phyloP scores from a whole-genome alignment of 2,888 invertebrate genomes.

The Herminia tarsipennalis region DNA sequence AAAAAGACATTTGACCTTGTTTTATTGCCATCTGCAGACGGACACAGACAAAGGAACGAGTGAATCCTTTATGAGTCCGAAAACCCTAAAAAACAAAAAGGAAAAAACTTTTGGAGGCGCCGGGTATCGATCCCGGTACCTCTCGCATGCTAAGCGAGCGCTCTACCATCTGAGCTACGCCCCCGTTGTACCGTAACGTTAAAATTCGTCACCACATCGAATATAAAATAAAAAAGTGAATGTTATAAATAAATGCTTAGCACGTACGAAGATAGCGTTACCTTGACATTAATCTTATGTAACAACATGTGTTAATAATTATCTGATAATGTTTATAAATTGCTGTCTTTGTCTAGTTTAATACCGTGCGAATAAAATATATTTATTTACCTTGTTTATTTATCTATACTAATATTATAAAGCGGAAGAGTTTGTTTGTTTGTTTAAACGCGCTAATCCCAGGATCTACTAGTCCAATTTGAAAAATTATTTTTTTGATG shows the following conservation, averaged over 20 bases:
- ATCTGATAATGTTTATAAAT: slow-evolving; percentile 15
- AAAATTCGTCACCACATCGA: slow-evolving; percentile 5
- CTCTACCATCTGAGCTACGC: slow-evolving; percentile 87
- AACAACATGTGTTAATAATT: slow-evolving; percentile 13
- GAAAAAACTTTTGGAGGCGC: slow-evolving; percentile 71
- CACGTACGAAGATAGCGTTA: slow-evolving; percentile 13
- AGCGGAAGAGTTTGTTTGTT: too few relatives aligned
- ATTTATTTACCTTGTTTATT: neutral
- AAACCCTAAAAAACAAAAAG: slow-evolving; percentile 2
- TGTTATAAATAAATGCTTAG: slow-evolving; percentile 9
- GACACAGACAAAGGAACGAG: too few relatives aligned
- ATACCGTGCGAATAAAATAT: too few relatives aligned
- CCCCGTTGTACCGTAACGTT: slow-evolving; percentile 51
- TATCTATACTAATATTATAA: too few relatives aligned
- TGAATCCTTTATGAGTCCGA: too few relatives aligned
- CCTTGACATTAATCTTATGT: slow-evolving; percentile 22
- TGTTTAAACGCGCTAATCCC: too few relatives aligned
- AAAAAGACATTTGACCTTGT: too few relatives aligned
- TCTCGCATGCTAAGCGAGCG: slow-evolving; percentile 86
- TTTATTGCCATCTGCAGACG: too few relatives aligned
- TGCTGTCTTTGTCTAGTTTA: neutral
- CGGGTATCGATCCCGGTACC: slow-evolving; percentile 85
- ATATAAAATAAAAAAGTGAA: slow-evolving; percentile 12
- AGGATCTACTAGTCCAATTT: too few relatives aligned
- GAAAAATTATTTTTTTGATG: too few relatives aligned